Percentiles rank a stretch among this genome's conserved stretches.
These are phyloP conservation scores for Rotaria socialis DNA, from an alignment of 2,888 invertebrate genomes.

Conservation along the genomic window DNA sequence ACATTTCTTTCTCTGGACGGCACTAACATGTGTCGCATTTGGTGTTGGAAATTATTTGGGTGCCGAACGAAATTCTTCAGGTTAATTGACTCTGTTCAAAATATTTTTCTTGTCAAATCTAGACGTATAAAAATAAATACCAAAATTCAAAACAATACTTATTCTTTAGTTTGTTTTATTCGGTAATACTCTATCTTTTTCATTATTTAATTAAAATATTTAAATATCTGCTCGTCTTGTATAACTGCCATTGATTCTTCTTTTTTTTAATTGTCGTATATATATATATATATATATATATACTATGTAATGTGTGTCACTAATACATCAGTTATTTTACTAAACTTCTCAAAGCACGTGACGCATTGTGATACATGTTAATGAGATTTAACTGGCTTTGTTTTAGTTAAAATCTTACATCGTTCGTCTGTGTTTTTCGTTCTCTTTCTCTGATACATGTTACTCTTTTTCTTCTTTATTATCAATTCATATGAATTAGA, in stretches of 20 bases:
- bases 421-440: not conserved
- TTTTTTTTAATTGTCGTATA: not conserved
- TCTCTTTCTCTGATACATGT: not conserved
- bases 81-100: not conserved
- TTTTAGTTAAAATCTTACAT: not conserved
- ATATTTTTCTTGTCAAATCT: not conserved
- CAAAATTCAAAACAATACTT: not conserved
- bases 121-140: not conserved
- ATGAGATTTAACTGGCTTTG: not conserved
- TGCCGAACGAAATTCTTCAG: not conserved
- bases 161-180: not conserved
- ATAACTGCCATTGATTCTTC: not conserved
- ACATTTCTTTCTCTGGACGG: not conserved
- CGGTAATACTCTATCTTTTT: not conserved
- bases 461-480: conserved; percentile 7
- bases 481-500: not conserved
- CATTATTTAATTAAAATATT: not conserved
- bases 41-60: not conserved
- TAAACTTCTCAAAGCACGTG: not conserved
- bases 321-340: not conserved
- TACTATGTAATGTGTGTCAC: not conserved
- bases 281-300: not conserved
- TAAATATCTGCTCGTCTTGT: not conserved
- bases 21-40: conserved; percentile 5
- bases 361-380: not conserved